Evolutionary conservation across 37 sponge, comb jelly and placozoan genomes (phyloP), one percentile per base, ranked within the genome.

Genomic region (Halichondria panicea): DNA sequence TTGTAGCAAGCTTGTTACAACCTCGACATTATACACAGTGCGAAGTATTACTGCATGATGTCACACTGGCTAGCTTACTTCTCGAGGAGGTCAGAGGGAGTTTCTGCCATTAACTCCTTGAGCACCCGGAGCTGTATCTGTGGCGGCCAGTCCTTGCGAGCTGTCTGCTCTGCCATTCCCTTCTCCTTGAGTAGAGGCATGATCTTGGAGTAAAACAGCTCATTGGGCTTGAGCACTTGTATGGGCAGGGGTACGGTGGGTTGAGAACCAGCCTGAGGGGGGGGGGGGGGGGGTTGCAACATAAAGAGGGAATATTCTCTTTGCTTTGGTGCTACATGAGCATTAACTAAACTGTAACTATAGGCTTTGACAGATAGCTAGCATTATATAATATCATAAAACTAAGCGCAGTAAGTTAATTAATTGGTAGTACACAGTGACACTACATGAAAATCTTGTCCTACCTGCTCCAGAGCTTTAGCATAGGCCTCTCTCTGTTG

Each of bases 141-240:
- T 7, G 79, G 75, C 25, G 99, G 99, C 99, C 96, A 98, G 32
- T 92, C 91, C 71, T 94, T 87, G 18, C 99, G 72, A 0, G 94
- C 81, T 15, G 89, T 88, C 65, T 83, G 79, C 61, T 91, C 90
- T 1, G 78, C 68, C 60, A 91, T 66, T 9, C 94, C 91, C 69
- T 86, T 75, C 64, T 89, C 85, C 65, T 89, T 93, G 25, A 94
- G 82, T 32, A 91, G 78, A 37, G 96, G 95, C 22, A 85, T 85
- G 72, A 95, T 84, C 77, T 95, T 95, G 27, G 84, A 81, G 76
- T 93, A 95, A 72, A 89, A 95, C 35, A 93, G 81, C 66, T 95
- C 96, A 54, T 85, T 93, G 0, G 96, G 96, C 42, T 92, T 92
- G 35, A 78, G 45, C 43, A 88, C 88, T 63, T 80, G 88, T 25